phyloP scores from a whole-genome alignment of 2,113 vertebrate species.

The Urocitellus parryii region DNA sequence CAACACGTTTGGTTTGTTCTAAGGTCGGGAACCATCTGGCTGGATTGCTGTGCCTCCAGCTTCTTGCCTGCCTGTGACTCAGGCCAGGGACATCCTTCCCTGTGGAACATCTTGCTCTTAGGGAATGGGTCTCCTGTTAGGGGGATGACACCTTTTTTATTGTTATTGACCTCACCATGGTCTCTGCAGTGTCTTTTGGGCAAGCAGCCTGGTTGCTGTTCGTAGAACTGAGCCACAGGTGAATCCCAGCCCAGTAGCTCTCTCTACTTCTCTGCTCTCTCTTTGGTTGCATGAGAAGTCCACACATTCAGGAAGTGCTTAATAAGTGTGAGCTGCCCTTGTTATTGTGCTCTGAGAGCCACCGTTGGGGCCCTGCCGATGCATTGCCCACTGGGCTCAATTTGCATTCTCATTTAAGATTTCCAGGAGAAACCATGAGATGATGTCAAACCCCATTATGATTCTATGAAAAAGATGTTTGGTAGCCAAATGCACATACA shows the following conservation, averaged over 20 bases:
- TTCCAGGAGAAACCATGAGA: background rate
- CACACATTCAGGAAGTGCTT: constrained; percentile 1
- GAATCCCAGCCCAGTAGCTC: background rate
- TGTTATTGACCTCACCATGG: background rate
- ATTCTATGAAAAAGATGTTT: background rate
- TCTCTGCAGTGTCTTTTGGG: background rate
- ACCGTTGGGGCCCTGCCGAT: background rate
- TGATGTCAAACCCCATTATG: background rate
- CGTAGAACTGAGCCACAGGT: background rate
- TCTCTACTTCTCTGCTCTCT: background rate
- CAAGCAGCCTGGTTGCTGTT: background rate
- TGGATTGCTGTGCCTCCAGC: background rate
- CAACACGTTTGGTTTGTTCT: background rate
- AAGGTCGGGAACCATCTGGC: background rate
- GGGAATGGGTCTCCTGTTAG: background rate
- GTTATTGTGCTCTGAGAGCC: background rate
- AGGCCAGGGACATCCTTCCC: background rate
- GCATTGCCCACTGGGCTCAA: background rate
- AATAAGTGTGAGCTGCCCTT: background rate
- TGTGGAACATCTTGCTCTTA: background rate
- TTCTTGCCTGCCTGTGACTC: background rate
- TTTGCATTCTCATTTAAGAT: background rate
- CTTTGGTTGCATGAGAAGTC: background rate
- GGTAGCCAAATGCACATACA: background rate
- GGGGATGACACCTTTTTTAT: background rate